Evolutionary conservation across 2,888 invertebrate species (phyloP).

Genomic region (Stegana nigrithorax): DNA sequence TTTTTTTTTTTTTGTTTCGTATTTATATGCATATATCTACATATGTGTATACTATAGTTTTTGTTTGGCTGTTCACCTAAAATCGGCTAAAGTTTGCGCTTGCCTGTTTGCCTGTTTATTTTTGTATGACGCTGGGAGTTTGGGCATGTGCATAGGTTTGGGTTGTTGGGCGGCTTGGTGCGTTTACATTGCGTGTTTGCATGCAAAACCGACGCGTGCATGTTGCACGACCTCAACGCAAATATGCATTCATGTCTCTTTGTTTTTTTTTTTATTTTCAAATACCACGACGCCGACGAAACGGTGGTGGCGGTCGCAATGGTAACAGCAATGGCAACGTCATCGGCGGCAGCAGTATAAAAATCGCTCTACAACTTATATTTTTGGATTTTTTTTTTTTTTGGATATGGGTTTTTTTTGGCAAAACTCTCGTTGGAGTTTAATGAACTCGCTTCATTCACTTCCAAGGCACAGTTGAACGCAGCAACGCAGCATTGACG

Average conservation of each 20-base stretch:
- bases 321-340: conserved; percentile 21
- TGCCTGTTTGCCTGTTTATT: too few species aligned
- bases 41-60: conserved; percentile 24
- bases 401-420: conserved; percentile 43
- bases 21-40: conserved; percentile 9
- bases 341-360: conserved; percentile 10
- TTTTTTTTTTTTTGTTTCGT: too few species aligned
- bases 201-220: neutral
- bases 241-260: too few species aligned
- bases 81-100: too few species aligned
- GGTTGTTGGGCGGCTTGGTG: neutral
- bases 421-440: conserved; percentile 55
- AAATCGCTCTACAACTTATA: conserved; percentile 27
- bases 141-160: neutral
- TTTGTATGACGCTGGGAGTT: too few species aligned
- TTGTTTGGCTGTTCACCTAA: neutral
- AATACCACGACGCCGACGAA: too few species aligned
- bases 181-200: conserved; percentile 5
- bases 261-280: too few species aligned
- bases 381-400: conserved; percentile 26
- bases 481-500: conserved; percentile 10
- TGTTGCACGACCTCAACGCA: neutral
- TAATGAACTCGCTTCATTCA: conserved; percentile 52
- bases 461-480: conserved; percentile 28
- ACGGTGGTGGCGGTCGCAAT: conserved; percentile 19